Evolutionary conservation across 2,797 vertebrate genomes (phyloP), one percentile per base, ranked within the genome.

Genomic region (Sardinella longiceps): DNA sequence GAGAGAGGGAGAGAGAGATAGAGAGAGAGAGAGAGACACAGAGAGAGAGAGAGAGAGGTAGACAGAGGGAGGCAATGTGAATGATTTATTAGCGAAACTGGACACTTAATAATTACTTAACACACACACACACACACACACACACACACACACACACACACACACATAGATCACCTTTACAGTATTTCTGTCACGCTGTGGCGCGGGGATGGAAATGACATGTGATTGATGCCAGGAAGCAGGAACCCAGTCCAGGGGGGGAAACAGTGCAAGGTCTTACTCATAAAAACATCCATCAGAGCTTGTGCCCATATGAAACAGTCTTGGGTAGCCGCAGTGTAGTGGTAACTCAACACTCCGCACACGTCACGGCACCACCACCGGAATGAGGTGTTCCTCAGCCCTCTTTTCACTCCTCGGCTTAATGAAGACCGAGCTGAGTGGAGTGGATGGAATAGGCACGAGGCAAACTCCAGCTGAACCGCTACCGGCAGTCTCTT

Each of bases 231-330:
- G 94, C 91, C 92, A 93, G 94, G 92, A 95, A 94, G 91, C 91
- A 90, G 83, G 90, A 92, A 90, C 89, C 83, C 10, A 84, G 92
- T 92, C 92, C 90, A 84, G 87, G 90, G 92, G 82, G 91, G 89
- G 89, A 91, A 86, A 89, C 90, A 89, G 92, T 92, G 93, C 94
- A 95, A 94, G 95, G 93, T 94, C 95, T 95, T 93, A 92, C 94
- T 95, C 95, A 94, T 93, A 95, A 94, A 95, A 95, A 93, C 95
- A 96, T 95, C 93, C 94, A 95, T 96, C 95, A 95, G 84, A 84
- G 87, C 90, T 2, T 10, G 20, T 77, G 70, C 70, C 70, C 18
- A 37, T 77, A 23, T 77, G 70, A 77, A 77, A 20, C 70, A 77
- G 70, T 37, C 70, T 6, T 18, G 30, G 66, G 33, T 33, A 43